Evolutionary conservation across 1,140 invertebrate genomes (phyloP).

Genomic region (Liolophura sinensis): DNA sequence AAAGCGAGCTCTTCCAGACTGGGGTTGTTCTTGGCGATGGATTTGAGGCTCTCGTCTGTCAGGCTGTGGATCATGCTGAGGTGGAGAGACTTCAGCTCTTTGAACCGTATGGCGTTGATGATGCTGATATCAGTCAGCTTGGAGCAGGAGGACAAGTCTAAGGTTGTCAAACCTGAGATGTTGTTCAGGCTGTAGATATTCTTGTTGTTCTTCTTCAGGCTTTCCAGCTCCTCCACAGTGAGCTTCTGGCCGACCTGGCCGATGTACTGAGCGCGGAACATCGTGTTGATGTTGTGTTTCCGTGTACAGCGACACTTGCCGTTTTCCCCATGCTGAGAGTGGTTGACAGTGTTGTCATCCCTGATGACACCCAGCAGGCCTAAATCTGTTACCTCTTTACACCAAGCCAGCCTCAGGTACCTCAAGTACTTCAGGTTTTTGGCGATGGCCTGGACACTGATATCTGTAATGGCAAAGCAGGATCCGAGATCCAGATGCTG

Average conservation of each 20-base stretch:
- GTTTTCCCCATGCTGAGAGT: conserved; percentile 20
- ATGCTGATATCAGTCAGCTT: conserved; percentile 73
- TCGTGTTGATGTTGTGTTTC: conserved; percentile 26
- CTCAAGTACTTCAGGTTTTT: conserved; percentile 66
- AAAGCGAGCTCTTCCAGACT: conserved; percentile 72
- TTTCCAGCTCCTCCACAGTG: conserved; percentile 46
- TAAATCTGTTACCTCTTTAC: conserved; percentile 69
- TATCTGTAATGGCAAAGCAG: conserved; percentile 70
- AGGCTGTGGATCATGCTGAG: conserved; percentile 72
- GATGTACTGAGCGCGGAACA: conserved; percentile 22
- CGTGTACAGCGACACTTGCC: conserved; percentile 34
- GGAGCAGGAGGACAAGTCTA: conserved; percentile 71
- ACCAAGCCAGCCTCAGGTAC: conserved; percentile 67
- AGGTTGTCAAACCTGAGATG: conserved; percentile 59
- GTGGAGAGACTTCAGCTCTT: conserved; percentile 66
- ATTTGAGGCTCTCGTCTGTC: conserved; percentile 67
- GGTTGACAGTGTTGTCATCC: conserved; percentile 53
- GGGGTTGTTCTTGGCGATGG: conserved; percentile 68
- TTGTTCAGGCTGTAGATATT: conserved; percentile 65
- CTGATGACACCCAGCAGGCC: conserved; percentile 65
- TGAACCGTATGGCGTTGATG: conserved; percentile 69
- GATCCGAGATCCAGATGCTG: conserved; percentile 68
- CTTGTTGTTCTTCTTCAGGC: conserved; percentile 59
- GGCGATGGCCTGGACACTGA: conserved; percentile 63
- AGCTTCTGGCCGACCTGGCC: conserved; percentile 18